Evolutionary conservation across 2,797 vertebrate genomes (phyloP), one percentile per base, ranked within the genome.

Genomic region (Ambastaia sidthimunki): DNA sequence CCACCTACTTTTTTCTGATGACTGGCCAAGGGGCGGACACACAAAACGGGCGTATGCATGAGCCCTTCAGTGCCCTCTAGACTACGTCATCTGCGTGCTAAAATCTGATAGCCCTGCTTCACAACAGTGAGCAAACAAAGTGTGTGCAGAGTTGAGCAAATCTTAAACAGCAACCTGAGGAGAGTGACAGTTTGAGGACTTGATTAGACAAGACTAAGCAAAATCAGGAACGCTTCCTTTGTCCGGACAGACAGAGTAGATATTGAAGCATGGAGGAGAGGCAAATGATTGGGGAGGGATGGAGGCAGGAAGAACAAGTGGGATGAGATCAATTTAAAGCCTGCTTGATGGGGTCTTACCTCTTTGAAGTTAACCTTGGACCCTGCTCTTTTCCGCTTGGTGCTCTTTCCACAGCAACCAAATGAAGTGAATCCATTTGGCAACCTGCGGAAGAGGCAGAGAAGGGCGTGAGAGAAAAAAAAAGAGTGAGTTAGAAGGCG

Each of bases 401-500:
- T 87, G 86, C 92, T 90, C 93, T 93, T 97, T 90, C 92, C 91
- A 84, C 92, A 88, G 89, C 86, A 94, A 86, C 71, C 90, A 90
- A n/a, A 94, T 95, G 90, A 89, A 77, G 84, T 90, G 94, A 93
- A 93, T 95, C 97, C 98, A 99, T 94, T 97, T 98, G 88, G 88
- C 82, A 88, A 97, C 95, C 98, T 99, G 91, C 75, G 91, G 92
- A 92, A 89, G 1, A 86, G 74, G 48, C 81, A 75, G 85, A 90
- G 87, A 89, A 84, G 73, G 86, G 66, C 0, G 37, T 2, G 16
- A 77, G 19, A 54, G 25, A 50, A 48, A 31, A 37, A 23, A 4
- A 23, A 75, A 74, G n/a, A n/a, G n/a, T 31, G 60, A 44, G 75
- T 81, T 63, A 85, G 54, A 62, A 31, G 28, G 47, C 44, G 34